A percentile compares a stretch with the other conserved stretches of the same genome.
Evolutionary conservation across 2,113 vertebrate species (phyloP).

Genomic region (Malurus alboscapulatus): DNA sequence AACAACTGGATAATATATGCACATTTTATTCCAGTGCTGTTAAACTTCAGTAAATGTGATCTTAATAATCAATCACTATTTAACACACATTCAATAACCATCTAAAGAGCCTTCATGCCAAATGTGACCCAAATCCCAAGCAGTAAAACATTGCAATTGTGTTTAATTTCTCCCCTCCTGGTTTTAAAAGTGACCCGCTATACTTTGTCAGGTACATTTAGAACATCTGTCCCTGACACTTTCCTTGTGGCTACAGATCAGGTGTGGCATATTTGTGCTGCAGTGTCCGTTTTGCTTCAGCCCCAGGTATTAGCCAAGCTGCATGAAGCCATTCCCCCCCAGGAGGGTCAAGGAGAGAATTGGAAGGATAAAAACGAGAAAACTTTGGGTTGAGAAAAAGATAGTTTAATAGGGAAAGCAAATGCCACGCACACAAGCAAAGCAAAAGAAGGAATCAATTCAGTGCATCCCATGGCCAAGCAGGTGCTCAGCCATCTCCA

Average conservation of each 20-base stretch:
- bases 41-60: constrained; percentile 28
- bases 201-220: not conserved
- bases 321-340: not conserved
- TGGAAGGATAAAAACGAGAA: not conserved
- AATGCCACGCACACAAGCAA: not conserved
- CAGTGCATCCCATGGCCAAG: not conserved
- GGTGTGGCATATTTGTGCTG: not conserved
- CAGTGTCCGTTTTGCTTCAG: not conserved
- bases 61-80: constrained; percentile 51
- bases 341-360: not conserved
- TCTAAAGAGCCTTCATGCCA: not conserved
- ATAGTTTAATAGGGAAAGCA: not conserved
- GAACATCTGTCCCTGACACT: not conserved
- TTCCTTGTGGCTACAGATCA: not conserved
- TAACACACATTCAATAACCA: constrained; percentile 2
- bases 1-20: constrained; percentile 25
- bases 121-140: not conserved
- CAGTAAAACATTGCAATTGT: not conserved
- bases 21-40: constrained; percentile 26
- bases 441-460: not conserved
- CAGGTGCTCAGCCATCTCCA: not conserved
- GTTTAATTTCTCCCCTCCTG: not conserved
- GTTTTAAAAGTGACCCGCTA: not conserved
- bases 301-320: not conserved
- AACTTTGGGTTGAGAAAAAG: not conserved